These are phyloP conservation scores for Phymanthus crucifer DNA, from an alignment of 92 coral and sea anemone species.

Conservation along the genomic window DNA sequence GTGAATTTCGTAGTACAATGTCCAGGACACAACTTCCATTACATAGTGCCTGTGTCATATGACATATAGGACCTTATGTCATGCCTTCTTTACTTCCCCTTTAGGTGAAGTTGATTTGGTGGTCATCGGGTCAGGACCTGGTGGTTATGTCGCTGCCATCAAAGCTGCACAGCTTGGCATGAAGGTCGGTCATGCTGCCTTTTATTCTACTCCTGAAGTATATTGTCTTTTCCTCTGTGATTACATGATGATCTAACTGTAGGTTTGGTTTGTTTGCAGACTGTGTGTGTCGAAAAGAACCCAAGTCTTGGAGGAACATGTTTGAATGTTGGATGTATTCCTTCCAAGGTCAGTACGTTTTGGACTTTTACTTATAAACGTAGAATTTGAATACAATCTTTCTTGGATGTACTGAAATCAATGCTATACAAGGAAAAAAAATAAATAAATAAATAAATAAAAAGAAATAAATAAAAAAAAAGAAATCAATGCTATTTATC, in stretches of 20 bases:
- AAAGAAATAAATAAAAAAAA: too few relatives aligned
- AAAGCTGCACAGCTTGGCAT: conserved; percentile 98
- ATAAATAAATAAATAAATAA: too few relatives aligned
- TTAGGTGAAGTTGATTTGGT: conserved; percentile 93
- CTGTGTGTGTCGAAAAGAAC: conserved; percentile 93
- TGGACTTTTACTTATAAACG: not conserved
- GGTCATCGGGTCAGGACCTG: conserved; percentile 98
- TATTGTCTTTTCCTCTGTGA: not conserved
- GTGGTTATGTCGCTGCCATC: conserved; percentile 99
- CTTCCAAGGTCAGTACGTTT: conserved; percentile 78
- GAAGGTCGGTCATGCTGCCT: conserved; percentile 62
- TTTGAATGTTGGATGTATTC: conserved; percentile 97
- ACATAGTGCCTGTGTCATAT: too few relatives aligned
- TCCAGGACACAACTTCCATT: too few relatives aligned
- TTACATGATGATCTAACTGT: not conserved
- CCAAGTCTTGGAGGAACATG: conserved; percentile 95
- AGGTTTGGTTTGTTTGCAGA: conserved; percentile 49
- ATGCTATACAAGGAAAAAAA: too few relatives aligned
- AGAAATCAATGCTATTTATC: too few relatives aligned
- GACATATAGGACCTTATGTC: too few relatives aligned
- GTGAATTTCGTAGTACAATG: too few relatives aligned
- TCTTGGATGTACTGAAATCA: too few relatives aligned
- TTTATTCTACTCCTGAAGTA: not conserved
- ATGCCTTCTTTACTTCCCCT: not conserved
- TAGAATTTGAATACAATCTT: not conserved